phyloP scores from a whole-genome alignment of 2,888 invertebrate genomes.

The Chromoteleia sp. region DNA sequence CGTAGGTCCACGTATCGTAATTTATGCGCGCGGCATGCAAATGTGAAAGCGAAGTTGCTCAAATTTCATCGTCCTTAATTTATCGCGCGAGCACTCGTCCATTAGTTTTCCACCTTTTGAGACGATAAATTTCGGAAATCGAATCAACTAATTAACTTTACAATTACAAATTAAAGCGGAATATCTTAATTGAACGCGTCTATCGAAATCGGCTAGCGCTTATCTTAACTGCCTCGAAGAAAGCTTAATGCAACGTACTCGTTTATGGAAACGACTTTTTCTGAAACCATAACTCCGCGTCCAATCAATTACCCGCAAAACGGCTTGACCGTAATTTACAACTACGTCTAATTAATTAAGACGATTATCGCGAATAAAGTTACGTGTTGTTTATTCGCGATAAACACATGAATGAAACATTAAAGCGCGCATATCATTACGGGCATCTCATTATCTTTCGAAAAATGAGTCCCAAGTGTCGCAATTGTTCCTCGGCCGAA shows the following conservation, averaged over 20 bases:
- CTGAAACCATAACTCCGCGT: conserved; percentile 29
- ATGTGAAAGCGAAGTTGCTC: conserved; percentile 27
- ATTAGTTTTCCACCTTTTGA: no score
- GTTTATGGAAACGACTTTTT: conserved; percentile 20
- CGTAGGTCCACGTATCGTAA: conserved; percentile 34
- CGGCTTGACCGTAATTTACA: conserved; percentile 41
- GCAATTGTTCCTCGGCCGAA: conserved; percentile 62
- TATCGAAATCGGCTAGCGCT: conserved; percentile 21
- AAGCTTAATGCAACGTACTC: background rate
- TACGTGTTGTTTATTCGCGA: conserved; percentile 58
- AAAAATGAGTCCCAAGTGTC: conserved; percentile 58
- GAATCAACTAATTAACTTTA: conserved; percentile 14
- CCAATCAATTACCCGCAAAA: conserved; percentile 50
- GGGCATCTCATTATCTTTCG: conserved; percentile 59
- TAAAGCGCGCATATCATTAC: conserved; percentile 51
- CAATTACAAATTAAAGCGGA: conserved; percentile 8
- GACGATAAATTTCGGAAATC: background rate
- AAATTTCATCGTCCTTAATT: conserved; percentile 38
- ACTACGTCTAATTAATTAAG: conserved; percentile 54
- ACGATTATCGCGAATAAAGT: conserved; percentile 53
- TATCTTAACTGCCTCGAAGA: conserved; percentile 22
- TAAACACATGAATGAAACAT: conserved; percentile 58
- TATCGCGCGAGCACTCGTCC: no score
- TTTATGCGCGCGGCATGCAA: conserved; percentile 31
- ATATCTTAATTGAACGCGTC: conserved; percentile 15